A percentile compares a stretch with the other conserved stretches of the same genome.
phyloP scores from a whole-genome alignment of 2,113 vertebrate species.

The Cercocebus atys region DNA sequence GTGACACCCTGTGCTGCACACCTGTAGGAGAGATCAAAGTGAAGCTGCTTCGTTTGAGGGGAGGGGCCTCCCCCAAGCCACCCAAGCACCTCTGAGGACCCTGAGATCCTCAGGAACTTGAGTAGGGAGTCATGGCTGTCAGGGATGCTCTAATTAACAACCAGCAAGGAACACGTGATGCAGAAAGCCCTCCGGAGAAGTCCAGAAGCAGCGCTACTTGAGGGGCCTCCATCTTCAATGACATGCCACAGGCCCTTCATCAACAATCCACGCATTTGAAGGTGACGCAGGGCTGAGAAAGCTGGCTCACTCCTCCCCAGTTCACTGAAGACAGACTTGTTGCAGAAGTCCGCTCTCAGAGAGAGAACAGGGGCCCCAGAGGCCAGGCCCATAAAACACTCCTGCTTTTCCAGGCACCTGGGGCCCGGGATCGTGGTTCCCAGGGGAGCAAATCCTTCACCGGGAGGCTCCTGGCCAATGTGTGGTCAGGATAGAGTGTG shows the following conservation, averaged over 20 bases:
- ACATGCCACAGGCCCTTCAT: not conserved
- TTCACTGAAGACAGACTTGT: not conserved
- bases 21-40: not conserved
- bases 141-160: not conserved
- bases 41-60: not conserved
- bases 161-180: accelerated
- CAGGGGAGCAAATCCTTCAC: not conserved
- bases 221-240: not conserved
- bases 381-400: accelerated
- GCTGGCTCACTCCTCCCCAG: not conserved
- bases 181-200: not conserved
- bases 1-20: accelerated
- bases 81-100: not conserved
- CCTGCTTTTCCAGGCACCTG: not conserved
- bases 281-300: not conserved
- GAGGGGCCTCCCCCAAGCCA: not conserved
- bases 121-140: not conserved
- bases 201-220: not conserved
- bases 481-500: not conserved
- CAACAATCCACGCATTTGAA: not conserved
- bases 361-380: not conserved
- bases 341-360: not conserved
- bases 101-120: not conserved
- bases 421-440: not conserved
- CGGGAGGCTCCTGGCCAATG: not conserved